phyloP scores from a whole-genome alignment of 2,888 invertebrate genomes.

The Rugalucina vietnamica region DNA sequence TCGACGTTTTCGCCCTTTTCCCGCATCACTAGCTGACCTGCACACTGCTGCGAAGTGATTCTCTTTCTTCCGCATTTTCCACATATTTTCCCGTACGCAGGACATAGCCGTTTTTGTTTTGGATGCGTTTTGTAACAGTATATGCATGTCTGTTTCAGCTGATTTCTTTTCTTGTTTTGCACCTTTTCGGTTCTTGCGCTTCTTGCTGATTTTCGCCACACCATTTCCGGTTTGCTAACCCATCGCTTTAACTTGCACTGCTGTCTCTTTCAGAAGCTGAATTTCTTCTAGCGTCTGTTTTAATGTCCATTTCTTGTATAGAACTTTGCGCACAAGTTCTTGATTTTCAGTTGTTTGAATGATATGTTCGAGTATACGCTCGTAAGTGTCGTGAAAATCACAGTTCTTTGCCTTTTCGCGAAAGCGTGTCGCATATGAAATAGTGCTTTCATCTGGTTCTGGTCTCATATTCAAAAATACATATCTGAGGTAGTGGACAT shows the following conservation, averaged over 20 bases:
- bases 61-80: constrained; percentile 3
- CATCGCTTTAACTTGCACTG: no score
- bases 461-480: no score
- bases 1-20: no score
- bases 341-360: constrained; percentile 15
- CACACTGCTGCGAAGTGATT: constrained; percentile 26
- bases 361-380: background rate
- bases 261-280: background rate
- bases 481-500: no score
- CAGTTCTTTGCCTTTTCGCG: background rate
- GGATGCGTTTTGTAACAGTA: background rate
- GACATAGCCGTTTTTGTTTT: background rate
- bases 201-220: no score
- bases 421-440: background rate
- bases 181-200: no score
- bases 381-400: background rate
- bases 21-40: background rate
- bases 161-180: no score
- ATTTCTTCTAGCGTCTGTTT: background rate
- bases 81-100: constrained; percentile 3
- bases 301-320: constrained; percentile 3
- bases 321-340: background rate
- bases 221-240: no score
- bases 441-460: background rate
- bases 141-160: background rate